Base-by-base conservation (phyloP, 2,797 vertebrate species). In the Lates japonicus region DNA sequence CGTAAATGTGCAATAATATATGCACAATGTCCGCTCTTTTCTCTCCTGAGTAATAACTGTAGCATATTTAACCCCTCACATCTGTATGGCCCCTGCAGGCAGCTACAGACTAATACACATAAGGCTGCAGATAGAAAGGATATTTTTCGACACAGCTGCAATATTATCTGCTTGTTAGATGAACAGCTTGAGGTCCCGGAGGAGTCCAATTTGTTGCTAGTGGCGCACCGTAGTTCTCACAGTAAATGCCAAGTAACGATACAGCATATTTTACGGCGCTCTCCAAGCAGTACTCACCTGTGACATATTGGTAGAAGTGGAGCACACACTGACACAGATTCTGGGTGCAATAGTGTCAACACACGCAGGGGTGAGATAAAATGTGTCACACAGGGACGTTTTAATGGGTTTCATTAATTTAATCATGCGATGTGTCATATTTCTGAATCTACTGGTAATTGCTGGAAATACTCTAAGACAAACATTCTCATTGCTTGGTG, bases 241-340 rank as follows among this genome's bases (percentile, higher is more conserved):
- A 75, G 37, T 78, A 71, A 74, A 75, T 72, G 66, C 3, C 41
- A 73, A 54, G 4, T 63, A 74, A 80, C 64, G 46, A 64, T n/a
- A 39, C 51, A 49, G 35, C 59, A 64, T 25, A 1, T n/a, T 25
- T 3, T 25, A 3, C 66, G 37, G 55, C 49, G 57, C 76, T 41
- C 20, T 22, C 29, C 19, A 14, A 52, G 49, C 57, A 41, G 74
- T 22, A 42, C 35, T 60, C 67, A 83, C 64, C 65, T 68, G 70
- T 64, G 33, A 44, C 29, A 48, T 25, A 9, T 1, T 1, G 1
- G 35, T 19, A 22, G 65, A 12, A 8, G 16, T 58, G 54, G n/a
- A 67, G 59, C 5, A 69, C 22, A 37, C 9, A 25, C 52, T 41
- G 33, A 75, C 22, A 76, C 9, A 19, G 41, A 59, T 64, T 42